Evolutionary conservation across 2,113 vertebrate species (phyloP).

Genomic region (Callopanchax toddi): DNA sequence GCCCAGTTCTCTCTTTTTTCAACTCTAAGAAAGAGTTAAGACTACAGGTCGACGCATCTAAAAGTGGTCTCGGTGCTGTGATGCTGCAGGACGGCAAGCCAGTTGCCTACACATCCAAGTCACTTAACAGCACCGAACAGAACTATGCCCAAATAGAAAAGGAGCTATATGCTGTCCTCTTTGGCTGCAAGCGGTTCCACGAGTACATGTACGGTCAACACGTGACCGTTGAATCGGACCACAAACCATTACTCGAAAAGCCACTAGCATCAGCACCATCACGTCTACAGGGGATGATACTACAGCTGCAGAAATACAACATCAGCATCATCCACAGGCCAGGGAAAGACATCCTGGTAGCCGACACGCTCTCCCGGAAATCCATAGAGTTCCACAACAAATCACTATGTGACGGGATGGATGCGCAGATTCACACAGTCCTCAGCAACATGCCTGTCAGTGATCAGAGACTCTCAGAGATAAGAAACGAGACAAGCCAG

Average conservation of each 20-base stretch:
- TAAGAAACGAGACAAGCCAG: too few species aligned
- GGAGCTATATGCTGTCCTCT: background rate
- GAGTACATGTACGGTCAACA: constrained; percentile 15
- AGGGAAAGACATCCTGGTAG: constrained; percentile 25
- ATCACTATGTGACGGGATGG: background rate
- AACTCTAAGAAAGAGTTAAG: too few species aligned
- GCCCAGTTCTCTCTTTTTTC: too few species aligned
- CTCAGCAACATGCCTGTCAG: background rate
- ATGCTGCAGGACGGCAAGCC: background rate
- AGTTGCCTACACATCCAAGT: background rate
- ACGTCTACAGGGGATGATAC: constrained; percentile 29
- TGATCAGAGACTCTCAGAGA: background rate
- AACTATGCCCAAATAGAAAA: constrained; percentile 5
- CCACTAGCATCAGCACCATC: constrained; percentile 12
- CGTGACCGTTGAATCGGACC: constrained; percentile 17
- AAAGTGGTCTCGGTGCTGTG: background rate
- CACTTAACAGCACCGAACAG: background rate
- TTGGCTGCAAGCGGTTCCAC: constrained; percentile 25
- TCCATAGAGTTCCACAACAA: background rate
- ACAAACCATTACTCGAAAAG: constrained; percentile 25
- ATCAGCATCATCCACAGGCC: constrained; percentile 12
- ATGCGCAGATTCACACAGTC: background rate
- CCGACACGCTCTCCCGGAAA: constrained; percentile 17
- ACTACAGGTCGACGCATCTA: background rate
- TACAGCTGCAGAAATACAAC: constrained; percentile 31